Base-by-base conservation (phyloP, 2,888 invertebrate species). In the Trissolcus japonicus region DNA sequence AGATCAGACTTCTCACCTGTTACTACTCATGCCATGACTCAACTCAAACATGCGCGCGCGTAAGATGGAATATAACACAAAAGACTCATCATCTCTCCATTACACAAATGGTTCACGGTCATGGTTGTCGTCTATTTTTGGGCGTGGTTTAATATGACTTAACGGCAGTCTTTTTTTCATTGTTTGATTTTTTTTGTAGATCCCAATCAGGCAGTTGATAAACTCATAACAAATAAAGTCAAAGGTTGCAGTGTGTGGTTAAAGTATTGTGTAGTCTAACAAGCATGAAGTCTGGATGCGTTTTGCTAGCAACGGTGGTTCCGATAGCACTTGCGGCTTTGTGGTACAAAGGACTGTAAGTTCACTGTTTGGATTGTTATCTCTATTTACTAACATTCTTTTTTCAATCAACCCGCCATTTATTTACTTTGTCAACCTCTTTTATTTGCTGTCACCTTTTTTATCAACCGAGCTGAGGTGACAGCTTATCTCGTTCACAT, bases 311-410 rank as follows among this genome's bases (percentile, higher is more conserved):
- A 80, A 83, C 84, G 79, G 79, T 84, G 82, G 76, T 86, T 79
- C 85, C 86, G 78, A 82, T 86, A 84, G 68, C 82, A 85, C 76
- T 81, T 79, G 81, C 87, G 85, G 87, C 87, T 86, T 85, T 87
- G 80, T 88, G 87, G 87, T 87, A 84, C 82, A 84, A 81, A 61
- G 85, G 86, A 86, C 82, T 84, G 89, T 89, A 89, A 89, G 88
- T 89, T 35, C 35, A 35, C 35, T 11, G 9, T 35, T 11, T 35
- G 1, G 1, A 1, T 35, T 9, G 35, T 35, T 35, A 35, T 35
- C 35, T 3, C 3, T 11, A 35, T 9, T 9, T 35, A 35, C 35
- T 35, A 35, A 35, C 35, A 35, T 35, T 35, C 1, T 11, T 11
- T 35, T 35, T 35, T 6, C n/a, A 35, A 35, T 35, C 35, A 35